Evolutionary conservation across 2,888 invertebrate species (phyloP).

Genomic region (Amphipoea oculea): DNA sequence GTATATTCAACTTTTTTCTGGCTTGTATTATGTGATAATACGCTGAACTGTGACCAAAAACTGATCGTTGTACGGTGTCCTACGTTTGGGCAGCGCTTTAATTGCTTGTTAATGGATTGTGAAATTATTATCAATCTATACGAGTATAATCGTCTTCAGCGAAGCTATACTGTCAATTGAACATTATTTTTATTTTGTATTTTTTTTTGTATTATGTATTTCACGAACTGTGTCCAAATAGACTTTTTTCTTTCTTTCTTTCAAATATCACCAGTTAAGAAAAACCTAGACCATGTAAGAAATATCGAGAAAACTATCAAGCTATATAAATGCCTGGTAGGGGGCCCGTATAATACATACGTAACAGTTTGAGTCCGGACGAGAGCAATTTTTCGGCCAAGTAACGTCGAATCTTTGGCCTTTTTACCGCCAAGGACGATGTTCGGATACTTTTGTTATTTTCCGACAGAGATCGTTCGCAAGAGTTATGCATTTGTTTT

Average conservation of each 20-base stretch:
- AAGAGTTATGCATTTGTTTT: conserved; percentile 66
- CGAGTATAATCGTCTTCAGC: not conserved
- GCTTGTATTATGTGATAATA: not conserved
- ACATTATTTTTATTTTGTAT: too few relatives aligned
- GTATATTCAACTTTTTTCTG: not conserved
- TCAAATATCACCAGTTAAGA: not conserved
- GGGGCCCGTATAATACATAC: conserved; percentile 19
- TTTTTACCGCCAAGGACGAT: conserved; percentile 58
- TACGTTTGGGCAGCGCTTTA: not conserved
- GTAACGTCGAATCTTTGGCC: conserved; percentile 55
- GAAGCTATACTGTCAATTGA: not conserved
- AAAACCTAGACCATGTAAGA: conserved; percentile 6
- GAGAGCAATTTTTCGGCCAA: conserved; percentile 55
- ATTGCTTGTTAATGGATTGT: not conserved
- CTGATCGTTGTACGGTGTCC: not conserved
- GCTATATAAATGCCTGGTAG: conserved; percentile 14
- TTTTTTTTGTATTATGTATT: too few relatives aligned
- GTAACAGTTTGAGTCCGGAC: conserved; percentile 49
- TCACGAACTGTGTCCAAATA: too few relatives aligned
- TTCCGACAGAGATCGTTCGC: conserved; percentile 56
- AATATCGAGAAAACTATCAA: conserved; percentile 32
- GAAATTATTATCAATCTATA: not conserved
- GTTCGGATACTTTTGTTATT: conserved; percentile 64
- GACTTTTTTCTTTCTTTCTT: too few relatives aligned
- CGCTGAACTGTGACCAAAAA: not conserved